Base-by-base conservation (phyloP, 2,113 vertebrate genomes). In the Callorhinus ursinus region DNA sequence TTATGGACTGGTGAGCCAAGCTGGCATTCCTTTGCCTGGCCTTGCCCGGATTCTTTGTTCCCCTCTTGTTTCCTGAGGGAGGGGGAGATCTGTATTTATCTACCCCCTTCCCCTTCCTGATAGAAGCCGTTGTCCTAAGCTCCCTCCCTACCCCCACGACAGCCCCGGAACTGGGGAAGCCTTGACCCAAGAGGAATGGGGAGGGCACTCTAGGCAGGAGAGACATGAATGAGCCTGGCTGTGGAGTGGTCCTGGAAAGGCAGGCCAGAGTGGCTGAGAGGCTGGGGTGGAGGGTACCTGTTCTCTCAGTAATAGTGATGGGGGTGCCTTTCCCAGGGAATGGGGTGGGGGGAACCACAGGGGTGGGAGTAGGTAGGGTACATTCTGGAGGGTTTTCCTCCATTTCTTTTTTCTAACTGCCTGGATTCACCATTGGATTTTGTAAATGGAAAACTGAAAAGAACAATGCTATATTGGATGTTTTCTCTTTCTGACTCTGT, bases 401-500 rank as follows among this genome's bases (percentile, higher is more conserved):
- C 95, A 59, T 96, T 97, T 97, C 92, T 93, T 97, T 98, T 98
- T 98, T 98, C 96, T 98, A 98, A 97, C 94, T 97, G 97, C 96
- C 96, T 98, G 97, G 96, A 97, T 97, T 97, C 96, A 98, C 71
- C 93, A 96, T 82, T 98, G 98, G 97, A 98, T 98, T 98, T 98
- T 98, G 97, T 98, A 98, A 98, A 98, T 97, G 97, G 97, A 97
- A 97, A 97, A 96, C 92, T 97, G 93, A 97, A 98, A 98, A 94
- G 97, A 98, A 97, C 86, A 97, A 97, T 96, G 94, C 92, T 92
- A 95, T 97, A 97, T 96, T 98, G 96, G 95, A 95, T 95, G 96
- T 97, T 91, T 91, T 97, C 91, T 97, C 88, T 98, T 97, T 96
- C 72, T 97, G 89, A 42, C 12, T 93, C 12, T 79, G 39, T 90